phyloP scores from a whole-genome alignment of 2,113 vertebrate species.

The Salvelinus namaycush region DNA sequence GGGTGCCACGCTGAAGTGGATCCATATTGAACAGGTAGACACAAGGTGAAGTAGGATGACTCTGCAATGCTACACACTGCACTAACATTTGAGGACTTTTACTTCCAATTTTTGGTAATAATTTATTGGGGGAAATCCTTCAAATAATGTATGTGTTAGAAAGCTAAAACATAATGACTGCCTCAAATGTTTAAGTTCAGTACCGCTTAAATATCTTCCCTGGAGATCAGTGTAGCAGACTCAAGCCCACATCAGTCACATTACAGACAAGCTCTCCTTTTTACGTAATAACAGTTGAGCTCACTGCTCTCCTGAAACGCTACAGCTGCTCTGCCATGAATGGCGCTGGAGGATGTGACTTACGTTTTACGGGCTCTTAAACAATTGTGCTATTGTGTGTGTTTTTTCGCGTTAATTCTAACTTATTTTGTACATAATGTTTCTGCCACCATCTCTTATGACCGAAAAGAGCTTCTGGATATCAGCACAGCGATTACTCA shows the following conservation, averaged over 20 bases:
- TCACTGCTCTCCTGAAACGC: background rate
- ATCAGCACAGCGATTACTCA: too few relatives aligned
- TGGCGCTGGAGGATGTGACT: too few relatives aligned
- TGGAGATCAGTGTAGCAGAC: background rate
- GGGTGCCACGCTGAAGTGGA: slow-evolving; percentile 48
- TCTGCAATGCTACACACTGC: background rate
- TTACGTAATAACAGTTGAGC: slow-evolving; percentile 30
- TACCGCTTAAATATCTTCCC: slow-evolving; percentile 6
- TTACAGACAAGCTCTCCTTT: slow-evolving; percentile 2
- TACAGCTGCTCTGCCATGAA: background rate
- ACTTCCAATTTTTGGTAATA: slow-evolving; percentile 30
- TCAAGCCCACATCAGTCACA: background rate
- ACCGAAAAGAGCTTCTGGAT: too few relatives aligned
- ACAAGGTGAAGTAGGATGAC: slow-evolving; percentile 12
- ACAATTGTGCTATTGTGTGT: too few relatives aligned
- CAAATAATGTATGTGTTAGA: background rate
- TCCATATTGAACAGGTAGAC: slow-evolving; percentile 41
- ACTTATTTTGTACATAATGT: too few relatives aligned
- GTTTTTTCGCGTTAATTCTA: too few relatives aligned
- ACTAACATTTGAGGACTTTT: slow-evolving; percentile 29
- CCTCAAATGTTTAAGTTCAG: slow-evolving; percentile 17
- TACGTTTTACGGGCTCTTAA: too few relatives aligned
- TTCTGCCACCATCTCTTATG: too few relatives aligned
- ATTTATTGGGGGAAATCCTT: slow-evolving; percentile 13
- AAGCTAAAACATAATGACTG: background rate